phyloP scores from a whole-genome alignment of 1,140 invertebrate genomes.

The Tetramorium simillimum region DNA sequence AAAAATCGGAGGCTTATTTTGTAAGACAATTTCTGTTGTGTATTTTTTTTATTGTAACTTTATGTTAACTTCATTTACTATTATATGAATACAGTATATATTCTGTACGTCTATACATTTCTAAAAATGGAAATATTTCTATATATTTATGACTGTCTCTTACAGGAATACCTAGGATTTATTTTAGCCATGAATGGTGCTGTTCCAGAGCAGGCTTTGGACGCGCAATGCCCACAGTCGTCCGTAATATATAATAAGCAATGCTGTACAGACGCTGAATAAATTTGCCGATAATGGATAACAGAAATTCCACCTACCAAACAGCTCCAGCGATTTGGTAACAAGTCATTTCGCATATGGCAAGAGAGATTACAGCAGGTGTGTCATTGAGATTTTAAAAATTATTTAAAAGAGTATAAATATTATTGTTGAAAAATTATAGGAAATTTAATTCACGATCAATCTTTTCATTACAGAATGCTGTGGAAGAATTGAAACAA shows the following conservation, averaged over 20 bases:
- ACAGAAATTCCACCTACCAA: conserved; percentile 95
- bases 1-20: conserved; percentile 93
- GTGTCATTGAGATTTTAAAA: conserved; percentile 54
- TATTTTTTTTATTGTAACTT: conserved; percentile 25
- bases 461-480: conserved; percentile 83
- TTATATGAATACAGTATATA: conserved; percentile 23
- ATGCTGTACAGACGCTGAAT: conserved; percentile 90
- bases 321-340: conserved; percentile 98
- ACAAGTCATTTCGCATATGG: conserved; percentile 96
- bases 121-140: not conserved
- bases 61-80: not conserved
- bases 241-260: conserved; percentile 87
- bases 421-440: not conserved
- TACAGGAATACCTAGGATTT: conserved; percentile 94
- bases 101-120: not conserved
- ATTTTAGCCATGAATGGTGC: conserved; percentile 94
- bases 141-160: conserved; percentile 63
- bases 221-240: conserved; percentile 88
- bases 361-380: conserved; percentile 92
- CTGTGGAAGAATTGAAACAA: conserved; percentile 87
- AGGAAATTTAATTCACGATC: conserved; percentile 30
- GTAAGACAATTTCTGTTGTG: conserved; percentile 81
- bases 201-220: conserved; percentile 92
- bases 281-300: conserved; percentile 91
- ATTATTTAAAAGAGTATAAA: not conserved